Percentiles rank a stretch among this genome's conserved stretches.
phyloP scores from a whole-genome alignment of 2,113 vertebrate species.

The Seriola rivoliana region DNA sequence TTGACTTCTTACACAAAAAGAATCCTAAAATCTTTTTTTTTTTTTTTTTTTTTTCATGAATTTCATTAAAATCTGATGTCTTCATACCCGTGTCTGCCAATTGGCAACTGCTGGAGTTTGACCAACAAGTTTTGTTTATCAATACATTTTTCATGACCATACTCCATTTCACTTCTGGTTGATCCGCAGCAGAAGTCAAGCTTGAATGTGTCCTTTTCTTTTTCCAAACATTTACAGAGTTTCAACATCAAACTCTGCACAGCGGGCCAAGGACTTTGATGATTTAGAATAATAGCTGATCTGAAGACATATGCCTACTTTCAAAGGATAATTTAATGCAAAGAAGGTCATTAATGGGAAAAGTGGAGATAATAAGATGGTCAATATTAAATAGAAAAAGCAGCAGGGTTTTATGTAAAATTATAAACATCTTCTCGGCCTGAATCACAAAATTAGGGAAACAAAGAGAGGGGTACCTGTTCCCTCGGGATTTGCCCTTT shows the following conservation, averaged over 20 bases:
- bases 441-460: neutral
- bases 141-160: slow-evolving; percentile 30
- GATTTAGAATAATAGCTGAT: slow-evolving; percentile 34
- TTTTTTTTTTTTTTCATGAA: neutral
- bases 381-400: slow-evolving; percentile 9
- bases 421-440: neutral
- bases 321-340: slow-evolving; percentile 36
- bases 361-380: neutral
- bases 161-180: neutral
- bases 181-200: slow-evolving; percentile 2
- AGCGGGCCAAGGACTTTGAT: slow-evolving; percentile 19
- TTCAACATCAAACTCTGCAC: slow-evolving; percentile 38
- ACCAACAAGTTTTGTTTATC: slow-evolving; percentile 12
- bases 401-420: neutral
- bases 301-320: slow-evolving; percentile 11
- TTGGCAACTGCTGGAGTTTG: neutral
- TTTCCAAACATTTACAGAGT: slow-evolving; percentile 4
- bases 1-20: neutral
- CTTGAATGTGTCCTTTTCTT: slow-evolving; percentile 15
- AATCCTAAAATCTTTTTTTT: neutral
- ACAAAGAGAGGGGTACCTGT: neutral
- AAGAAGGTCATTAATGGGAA: slow-evolving; percentile 18
- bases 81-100: neutral
- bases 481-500: neutral
- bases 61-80: neutral